phyloP scores from a whole-genome alignment of 2,888 invertebrate species.

The Chloromyia formosa region DNA sequence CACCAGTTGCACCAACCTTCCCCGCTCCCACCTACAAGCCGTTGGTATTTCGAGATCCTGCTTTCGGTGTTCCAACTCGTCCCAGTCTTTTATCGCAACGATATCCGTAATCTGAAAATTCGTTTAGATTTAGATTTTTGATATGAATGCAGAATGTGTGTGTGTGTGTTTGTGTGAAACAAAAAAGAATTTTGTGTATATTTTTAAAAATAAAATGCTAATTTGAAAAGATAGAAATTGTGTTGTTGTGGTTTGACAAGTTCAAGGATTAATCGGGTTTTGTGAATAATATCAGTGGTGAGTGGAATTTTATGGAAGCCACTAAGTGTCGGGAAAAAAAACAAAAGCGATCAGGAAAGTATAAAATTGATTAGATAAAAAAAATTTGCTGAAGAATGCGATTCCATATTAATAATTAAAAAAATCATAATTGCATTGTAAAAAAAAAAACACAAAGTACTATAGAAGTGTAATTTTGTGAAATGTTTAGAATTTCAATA shows the following conservation, averaged over 20 bases:
- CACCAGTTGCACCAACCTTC: conserved; percentile 28
- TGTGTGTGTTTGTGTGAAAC: neutral
- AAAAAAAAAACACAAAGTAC: no score
- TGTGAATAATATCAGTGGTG: no score
- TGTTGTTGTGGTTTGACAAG: conserved; percentile 1
- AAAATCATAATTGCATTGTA: no score
- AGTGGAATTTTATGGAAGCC: no score
- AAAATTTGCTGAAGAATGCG: no score
- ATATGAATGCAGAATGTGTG: neutral
- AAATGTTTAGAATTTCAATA: no score
- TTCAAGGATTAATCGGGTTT: neutral
- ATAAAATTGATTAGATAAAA: no score
- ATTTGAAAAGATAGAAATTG: neutral
- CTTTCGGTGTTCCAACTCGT: neutral
- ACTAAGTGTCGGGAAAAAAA: no score
- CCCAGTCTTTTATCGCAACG: neutral
- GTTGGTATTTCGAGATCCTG: conserved; percentile 23
- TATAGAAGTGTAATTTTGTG: no score
- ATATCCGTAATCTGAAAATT: neutral
- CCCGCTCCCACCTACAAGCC: conserved; percentile 29
- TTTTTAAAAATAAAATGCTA: conserved; percentile 4
- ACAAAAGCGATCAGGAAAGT: no score
- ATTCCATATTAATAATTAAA: no score
- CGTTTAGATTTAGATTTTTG: neutral
- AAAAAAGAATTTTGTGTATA: neutral